These are phyloP conservation scores for Paralichthys olivaceus DNA, from an alignment of 2,113 vertebrate species.

Conservation along the genomic window DNA sequence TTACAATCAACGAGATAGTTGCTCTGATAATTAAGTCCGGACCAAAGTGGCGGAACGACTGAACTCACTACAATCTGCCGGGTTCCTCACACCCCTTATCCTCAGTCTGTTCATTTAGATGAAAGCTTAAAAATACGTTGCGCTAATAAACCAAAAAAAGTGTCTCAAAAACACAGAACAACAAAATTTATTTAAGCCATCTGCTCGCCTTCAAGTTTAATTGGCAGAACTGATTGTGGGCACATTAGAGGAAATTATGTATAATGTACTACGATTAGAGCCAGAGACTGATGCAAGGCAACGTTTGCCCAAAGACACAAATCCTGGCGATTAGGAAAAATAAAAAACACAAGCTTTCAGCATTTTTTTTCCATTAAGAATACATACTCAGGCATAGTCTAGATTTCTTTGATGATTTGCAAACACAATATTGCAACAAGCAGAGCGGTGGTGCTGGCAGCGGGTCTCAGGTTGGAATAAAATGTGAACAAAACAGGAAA, in stretches of 20 bases:
- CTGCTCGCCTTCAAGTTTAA: conserved; percentile 65
- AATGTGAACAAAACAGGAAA: not conserved
- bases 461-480: not conserved
- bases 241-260: conserved; percentile 49
- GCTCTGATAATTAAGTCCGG: not conserved
- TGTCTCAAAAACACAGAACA: not conserved
- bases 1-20: not conserved
- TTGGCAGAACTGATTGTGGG: conserved; percentile 60
- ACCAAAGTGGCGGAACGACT: not conserved
- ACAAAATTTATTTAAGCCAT: conserved; percentile 57
- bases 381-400: conserved; percentile 12
- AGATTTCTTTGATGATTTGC: conserved; percentile 24
- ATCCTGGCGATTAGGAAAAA: conserved; percentile 52
- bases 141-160: not conserved
- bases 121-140: not conserved
- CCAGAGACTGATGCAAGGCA: conserved; percentile 47
- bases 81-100: not conserved
- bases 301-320: conserved; percentile 62
- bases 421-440: not conserved
- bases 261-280: conserved; percentile 42
- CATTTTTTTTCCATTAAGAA: conserved; percentile 32
- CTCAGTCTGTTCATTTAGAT: not conserved
- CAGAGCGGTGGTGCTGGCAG: not conserved
- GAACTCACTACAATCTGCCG: not conserved
- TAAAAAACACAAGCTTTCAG: conserved; percentile 26